Evolutionary conservation across 2,888 invertebrate species (phyloP).

Genomic region (Omphaloscelis lunosa): DNA sequence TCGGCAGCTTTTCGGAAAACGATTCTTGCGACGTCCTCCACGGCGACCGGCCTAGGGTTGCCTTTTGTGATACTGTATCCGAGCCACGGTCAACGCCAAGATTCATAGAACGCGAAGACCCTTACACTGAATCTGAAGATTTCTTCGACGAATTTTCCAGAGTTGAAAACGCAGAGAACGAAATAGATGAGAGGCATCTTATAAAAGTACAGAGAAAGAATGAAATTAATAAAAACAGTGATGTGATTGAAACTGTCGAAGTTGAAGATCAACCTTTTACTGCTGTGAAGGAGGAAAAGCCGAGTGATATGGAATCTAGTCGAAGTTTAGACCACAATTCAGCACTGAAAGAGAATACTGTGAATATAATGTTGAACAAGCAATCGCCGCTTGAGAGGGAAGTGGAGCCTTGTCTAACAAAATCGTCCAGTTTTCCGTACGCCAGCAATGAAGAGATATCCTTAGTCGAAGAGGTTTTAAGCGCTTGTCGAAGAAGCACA

Average conservation of each 20-base stretch:
- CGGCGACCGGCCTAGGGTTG: constrained; percentile 78
- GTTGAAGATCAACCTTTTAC: constrained; percentile 71
- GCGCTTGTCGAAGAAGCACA: constrained; percentile 85
- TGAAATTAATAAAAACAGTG: constrained; percentile 86
- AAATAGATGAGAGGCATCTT: constrained; percentile 84
- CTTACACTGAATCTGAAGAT: constrained; percentile 86
- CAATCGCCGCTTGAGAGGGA: constrained; percentile 75
- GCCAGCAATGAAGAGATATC: constrained; percentile 83
- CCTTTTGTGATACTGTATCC: constrained; percentile 85
- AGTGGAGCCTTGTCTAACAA: constrained; percentile 78
- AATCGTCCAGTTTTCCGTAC: constrained; percentile 85
- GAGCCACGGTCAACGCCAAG: constrained; percentile 86
- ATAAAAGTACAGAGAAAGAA: constrained; percentile 88
- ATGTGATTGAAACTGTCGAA: constrained; percentile 77
- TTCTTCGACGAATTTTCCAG: constrained; percentile 82
- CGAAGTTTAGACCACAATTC: constrained; percentile 81
- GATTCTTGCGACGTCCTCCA: constrained; percentile 86
- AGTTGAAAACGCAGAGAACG: constrained; percentile 85
- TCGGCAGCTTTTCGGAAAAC: constrained; percentile 88
- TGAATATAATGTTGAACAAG: constrained; percentile 84
- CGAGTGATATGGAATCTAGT: constrained; percentile 82
- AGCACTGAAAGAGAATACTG: constrained; percentile 85
- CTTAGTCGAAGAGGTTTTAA: constrained; percentile 86
- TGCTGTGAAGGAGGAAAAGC: constrained; percentile 78
- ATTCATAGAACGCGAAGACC: constrained; percentile 88